Evolutionary conservation across 2,113 vertebrate species (phyloP).

Genomic region (Bothrops jararaca): DNA sequence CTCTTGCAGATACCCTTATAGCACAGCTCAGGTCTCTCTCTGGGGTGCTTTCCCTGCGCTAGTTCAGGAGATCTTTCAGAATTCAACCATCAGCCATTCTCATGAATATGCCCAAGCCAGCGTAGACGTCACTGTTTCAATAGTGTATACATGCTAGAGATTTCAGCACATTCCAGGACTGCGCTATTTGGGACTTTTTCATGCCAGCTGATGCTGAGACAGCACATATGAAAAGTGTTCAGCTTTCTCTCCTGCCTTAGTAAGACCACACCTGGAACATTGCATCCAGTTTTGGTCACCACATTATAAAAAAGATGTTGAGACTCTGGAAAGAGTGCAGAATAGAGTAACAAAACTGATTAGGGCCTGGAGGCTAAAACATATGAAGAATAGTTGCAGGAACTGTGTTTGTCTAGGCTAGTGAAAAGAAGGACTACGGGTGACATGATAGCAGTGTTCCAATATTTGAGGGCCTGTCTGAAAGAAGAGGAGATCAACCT

Average conservation of each 20-base stretch:
- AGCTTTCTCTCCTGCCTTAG: neutral
- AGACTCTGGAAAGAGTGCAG: neutral
- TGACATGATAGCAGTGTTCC: neutral
- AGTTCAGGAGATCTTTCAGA: too few species aligned
- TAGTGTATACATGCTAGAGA: too few species aligned
- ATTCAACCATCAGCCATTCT: too few species aligned
- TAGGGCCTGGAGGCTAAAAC: neutral
- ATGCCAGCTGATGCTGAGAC: too few species aligned
- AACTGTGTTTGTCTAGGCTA: neutral
- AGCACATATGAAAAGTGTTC: too few species aligned
- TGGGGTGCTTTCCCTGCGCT: too few species aligned
- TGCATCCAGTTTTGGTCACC: neutral
- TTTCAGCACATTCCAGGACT: too few species aligned
- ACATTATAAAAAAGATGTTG: neutral
- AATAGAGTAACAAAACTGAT: neutral
- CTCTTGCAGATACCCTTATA: too few species aligned
- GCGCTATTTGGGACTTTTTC: too few species aligned
- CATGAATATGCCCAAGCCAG: too few species aligned
- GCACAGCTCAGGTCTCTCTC: too few species aligned
- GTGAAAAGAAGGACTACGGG: neutral
- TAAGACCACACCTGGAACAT: neutral
- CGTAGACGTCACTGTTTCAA: too few species aligned
- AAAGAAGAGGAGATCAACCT: neutral
- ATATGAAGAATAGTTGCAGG: neutral
- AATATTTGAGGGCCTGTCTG: neutral